phyloP scores from a whole-genome alignment of 2,797 vertebrate genomes.

The Argentina silus region DNA sequence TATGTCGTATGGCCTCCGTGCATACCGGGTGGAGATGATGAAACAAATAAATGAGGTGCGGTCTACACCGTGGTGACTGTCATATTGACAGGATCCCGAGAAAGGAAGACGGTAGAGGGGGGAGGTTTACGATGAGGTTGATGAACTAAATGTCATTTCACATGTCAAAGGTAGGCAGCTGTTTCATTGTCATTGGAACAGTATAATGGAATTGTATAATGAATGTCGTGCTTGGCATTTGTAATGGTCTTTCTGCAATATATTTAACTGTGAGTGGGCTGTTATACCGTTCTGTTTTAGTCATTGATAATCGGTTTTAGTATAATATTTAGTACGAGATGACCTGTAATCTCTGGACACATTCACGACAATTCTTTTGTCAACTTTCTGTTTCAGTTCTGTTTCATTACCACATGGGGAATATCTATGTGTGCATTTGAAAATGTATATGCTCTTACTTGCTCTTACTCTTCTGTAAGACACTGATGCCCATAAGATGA shows the following conservation, averaged over 20 bases:
- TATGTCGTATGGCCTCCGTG: not conserved
- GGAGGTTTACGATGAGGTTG: not conserved
- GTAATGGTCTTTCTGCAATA: not conserved
- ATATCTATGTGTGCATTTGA: not conserved
- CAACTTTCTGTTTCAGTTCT: no score
- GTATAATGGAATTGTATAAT: not conserved
- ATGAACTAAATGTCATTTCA: not conserved
- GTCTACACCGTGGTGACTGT: not conserved
- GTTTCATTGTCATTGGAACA: not conserved
- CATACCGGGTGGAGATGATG: not conserved
- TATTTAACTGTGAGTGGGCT: not conserved
- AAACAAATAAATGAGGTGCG: not conserved
- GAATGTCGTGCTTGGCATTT: not conserved
- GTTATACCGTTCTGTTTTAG: not conserved
- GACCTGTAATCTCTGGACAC: no score
- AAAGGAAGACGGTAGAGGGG: not conserved
- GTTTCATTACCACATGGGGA: no score
- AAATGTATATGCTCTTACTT: not conserved
- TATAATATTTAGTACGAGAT: no score
- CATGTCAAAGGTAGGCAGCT: not conserved
- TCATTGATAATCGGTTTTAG: not conserved
- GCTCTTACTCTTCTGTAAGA: not conserved
- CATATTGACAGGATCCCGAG: not conserved
- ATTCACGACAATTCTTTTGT: no score
- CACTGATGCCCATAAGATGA: not conserved